Base-by-base conservation (phyloP, 1,140 invertebrate genomes). In the Tribolium castaneum region DNA sequence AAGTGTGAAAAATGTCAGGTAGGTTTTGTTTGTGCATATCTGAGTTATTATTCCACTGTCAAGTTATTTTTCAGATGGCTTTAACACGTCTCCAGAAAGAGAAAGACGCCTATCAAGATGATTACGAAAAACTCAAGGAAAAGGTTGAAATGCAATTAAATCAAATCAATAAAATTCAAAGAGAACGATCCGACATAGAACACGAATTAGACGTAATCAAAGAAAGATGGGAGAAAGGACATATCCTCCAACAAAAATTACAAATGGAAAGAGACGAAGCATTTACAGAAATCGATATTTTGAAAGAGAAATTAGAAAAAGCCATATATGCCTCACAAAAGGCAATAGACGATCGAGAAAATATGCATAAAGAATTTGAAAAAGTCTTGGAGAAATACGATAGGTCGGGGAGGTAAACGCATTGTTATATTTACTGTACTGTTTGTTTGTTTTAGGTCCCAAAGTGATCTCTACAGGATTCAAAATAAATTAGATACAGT, bases 331-430 rank as follows among this genome's bases (percentile, higher is more conserved):
- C 93, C 16, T 89, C 93, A 62, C 92, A 93, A 83, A 96, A 96
- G 87, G 91, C 93, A 0, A 90, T 95, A 75, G 96, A 98, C 82
- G 96, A 98, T 82, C 94, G 95, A 82, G 96, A 98, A 83, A 92
- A 90, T 62, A 92, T 93, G 39, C 94, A 94, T 88, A 95, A 95
- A 87, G 96, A 98, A 87, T 94, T 96, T 85, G 96, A 98, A 83
- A 95, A 96, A 87, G 92, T 97, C 87, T 88, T 96, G 81, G 96
- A 97, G 88, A 97, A 97, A 90, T 96, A 96, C 86, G 96, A 98
- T 87, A 94, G 95, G 93, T 95, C 90, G 86, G 86, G 85, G 22
- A n/a, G 12, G 25, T 30, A 66, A 78, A 70, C n/a, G 6, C 6
- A 70, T 39, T 71, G 6, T 72, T 22, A 59, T 1, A 70, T 76